Evolutionary conservation across 1,140 invertebrate species (phyloP), one percentile per base, ranked within the genome.

Genomic region (Drosophila varians): DNA sequence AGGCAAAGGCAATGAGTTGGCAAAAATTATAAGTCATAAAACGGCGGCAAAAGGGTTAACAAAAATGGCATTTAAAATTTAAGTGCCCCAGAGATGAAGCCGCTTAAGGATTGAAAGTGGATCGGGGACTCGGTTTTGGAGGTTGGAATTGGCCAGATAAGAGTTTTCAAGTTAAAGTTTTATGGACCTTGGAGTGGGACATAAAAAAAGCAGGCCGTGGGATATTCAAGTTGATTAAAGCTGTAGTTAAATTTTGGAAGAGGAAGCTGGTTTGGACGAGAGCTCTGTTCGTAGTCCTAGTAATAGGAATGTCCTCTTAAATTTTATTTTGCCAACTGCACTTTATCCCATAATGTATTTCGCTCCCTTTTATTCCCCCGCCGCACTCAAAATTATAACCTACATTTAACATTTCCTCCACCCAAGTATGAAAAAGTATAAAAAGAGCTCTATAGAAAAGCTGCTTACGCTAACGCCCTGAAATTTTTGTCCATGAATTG

Each of bases 11-110:
- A 86, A 86, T 86, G 80, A 86, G 82, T 86, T 66, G 82, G 76
- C 82, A 87, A 74, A 86, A 86, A 87, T 86, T 86, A 86, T 87
- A 62, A 80, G 80, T 80, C 72, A 86, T 86, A 77, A 84, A 83
- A 84, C 48, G 19, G 42, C 19, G 14, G 55, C 51, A 21, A 69
- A 83, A 45, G 69, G 57, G 70, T 61, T 79, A 68, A 57, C 61
- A 55, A 86, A 57, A 86, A 86, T 73, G 80, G 62, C 82, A 77
- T 87, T 80, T 86, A 80, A 86, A 87, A 80, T 77, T 80, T 80
- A 80, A 87, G 82, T 75, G 56, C 62, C 79, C 53, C 51, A 25
- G 43, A 74, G 56, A 71, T 75, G 49, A 74, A 66, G 68, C 47
- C 55, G 77, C 61, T 75, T 43, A 42, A 48, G 54, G 38, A 19